Evolutionary conservation across 2,797 vertebrate species (phyloP).

Genomic region (Decapterus maruadsi): DNA sequence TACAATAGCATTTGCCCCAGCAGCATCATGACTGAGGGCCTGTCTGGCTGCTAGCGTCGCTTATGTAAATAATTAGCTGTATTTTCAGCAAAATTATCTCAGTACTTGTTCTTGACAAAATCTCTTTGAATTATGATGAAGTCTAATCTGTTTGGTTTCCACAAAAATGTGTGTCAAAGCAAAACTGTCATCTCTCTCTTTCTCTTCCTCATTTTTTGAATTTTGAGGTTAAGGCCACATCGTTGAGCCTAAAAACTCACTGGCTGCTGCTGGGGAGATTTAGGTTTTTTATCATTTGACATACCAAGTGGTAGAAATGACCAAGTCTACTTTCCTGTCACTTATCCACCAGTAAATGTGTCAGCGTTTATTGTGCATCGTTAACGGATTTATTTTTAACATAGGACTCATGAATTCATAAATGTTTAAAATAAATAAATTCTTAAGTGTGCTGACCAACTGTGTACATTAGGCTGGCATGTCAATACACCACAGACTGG

Average conservation of each 20-base stretch:
- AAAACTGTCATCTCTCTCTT: not conserved
- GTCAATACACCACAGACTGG: not conserved
- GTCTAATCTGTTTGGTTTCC: slow-evolving; percentile 14
- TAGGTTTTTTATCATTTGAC: slow-evolving; percentile 1
- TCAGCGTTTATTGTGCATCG: slow-evolving; percentile 25
- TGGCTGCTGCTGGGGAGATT: not conserved
- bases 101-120: not conserved
- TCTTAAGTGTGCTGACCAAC: slow-evolving; percentile 9
- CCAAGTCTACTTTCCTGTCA: slow-evolving; percentile 12
- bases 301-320: not conserved
- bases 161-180: slow-evolving; percentile 41
- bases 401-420: too few species aligned
- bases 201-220: slow-evolving; percentile 2
- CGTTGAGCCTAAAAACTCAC: not conserved
- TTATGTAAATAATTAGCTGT: slow-evolving; percentile 14
- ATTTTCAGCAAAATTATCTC: slow-evolving; percentile 1
- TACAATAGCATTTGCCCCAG: not conserved
- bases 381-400: slow-evolving; percentile 30
- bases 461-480: slow-evolving; percentile 3
- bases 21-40: not conserved
- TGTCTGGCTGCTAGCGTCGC: not conserved
- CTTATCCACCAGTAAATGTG: slow-evolving; percentile 16
- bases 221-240: not conserved
- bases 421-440: not conserved
- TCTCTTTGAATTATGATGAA: slow-evolving; percentile 10